Percentiles rank a stretch among this genome's conserved stretches.
These are phyloP conservation scores for Melipona quadrifasciata DNA, from an alignment of 1,140 invertebrate genomes.

Conservation along the genomic window DNA sequence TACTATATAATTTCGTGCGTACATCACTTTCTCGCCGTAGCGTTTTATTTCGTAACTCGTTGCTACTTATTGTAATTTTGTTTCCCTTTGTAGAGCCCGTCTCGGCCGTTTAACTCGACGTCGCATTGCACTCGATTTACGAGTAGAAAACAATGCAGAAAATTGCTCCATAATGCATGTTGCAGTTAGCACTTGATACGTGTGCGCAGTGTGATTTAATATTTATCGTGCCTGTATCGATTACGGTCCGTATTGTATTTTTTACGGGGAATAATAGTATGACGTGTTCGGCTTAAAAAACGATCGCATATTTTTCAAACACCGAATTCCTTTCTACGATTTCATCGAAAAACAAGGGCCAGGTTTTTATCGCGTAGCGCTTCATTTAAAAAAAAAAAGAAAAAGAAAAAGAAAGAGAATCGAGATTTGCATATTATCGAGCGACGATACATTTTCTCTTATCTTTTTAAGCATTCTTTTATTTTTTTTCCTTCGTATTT, in stretches of 20 bases:
- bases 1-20: neutral
- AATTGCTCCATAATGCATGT: slow-evolving; percentile 13
- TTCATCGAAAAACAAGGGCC: slow-evolving; percentile 6
- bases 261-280: slow-evolving; percentile 30
- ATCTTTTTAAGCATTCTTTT: slow-evolving; percentile 8
- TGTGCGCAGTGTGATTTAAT: slow-evolving; percentile 38
- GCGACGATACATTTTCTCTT: slow-evolving; percentile 3
- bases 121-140: slow-evolving; percentile 30
- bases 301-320: slow-evolving; percentile 15
- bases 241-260: slow-evolving; percentile 34
- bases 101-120: slow-evolving; percentile 19
- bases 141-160: slow-evolving; percentile 28
- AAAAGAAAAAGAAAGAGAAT: neutral
- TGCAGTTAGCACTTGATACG: slow-evolving; percentile 34
- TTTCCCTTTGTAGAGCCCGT: neutral
- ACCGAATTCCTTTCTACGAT: slow-evolving; percentile 12
- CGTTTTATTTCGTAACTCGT: neutral
- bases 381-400: neutral
- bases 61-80: neutral
- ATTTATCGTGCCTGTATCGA: slow-evolving; percentile 32
- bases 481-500: neutral
- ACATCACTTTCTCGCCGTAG: neutral
- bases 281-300: slow-evolving; percentile 30
- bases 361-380: neutral
- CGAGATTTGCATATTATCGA: slow-evolving; percentile 3